A percentile compares a stretch with the other conserved stretches of the same genome.
Conservation (phyloP, 2,113 vertebrate species). For the Rattus rattus region DNA sequence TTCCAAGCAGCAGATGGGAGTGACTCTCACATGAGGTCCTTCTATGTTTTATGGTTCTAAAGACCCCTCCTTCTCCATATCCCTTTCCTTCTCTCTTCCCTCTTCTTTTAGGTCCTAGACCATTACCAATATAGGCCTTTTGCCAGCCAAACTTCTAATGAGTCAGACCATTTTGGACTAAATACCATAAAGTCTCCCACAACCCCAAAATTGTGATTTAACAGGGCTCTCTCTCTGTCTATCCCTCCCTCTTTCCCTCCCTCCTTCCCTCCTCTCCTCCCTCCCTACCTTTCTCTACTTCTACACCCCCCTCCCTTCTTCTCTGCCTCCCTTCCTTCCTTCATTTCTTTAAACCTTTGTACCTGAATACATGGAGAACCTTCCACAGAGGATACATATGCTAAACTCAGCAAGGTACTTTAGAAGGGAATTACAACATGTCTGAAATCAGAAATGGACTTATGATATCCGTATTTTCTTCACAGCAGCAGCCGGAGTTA, state of each 20-base stretch:
- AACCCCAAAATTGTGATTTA: background rate
- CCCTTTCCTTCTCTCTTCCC: too few relatives aligned
- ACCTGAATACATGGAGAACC: background rate
- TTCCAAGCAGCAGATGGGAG: background rate
- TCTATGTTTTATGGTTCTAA: background rate
- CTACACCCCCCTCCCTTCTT: background rate
- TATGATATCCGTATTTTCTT: constrained; percentile 61
- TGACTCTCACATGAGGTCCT: too few relatives aligned
- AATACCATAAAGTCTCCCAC: background rate
- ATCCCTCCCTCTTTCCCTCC: too few relatives aligned
- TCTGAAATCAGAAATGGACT: constrained; percentile 68
- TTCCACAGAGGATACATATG: constrained; percentile 48
- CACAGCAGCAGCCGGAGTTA: background rate
- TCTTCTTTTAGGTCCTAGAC: background rate
- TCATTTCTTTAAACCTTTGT: background rate
- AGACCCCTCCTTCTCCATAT: accelerated
- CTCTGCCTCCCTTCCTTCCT: background rate
- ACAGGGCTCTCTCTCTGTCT: background rate
- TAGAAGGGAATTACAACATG: constrained; percentile 64
- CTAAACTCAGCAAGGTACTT: constrained; percentile 53
- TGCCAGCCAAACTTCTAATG: background rate
- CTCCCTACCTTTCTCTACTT: accelerated
- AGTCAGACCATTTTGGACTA: background rate
- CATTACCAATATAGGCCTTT: background rate
- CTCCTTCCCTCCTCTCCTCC: background rate